A percentile compares a stretch with the other conserved stretches of the same genome.
Evolutionary conservation across 35 echinoderm and acorn worm species (phyloP).

Genomic region (Lytechinus pictus): DNA sequence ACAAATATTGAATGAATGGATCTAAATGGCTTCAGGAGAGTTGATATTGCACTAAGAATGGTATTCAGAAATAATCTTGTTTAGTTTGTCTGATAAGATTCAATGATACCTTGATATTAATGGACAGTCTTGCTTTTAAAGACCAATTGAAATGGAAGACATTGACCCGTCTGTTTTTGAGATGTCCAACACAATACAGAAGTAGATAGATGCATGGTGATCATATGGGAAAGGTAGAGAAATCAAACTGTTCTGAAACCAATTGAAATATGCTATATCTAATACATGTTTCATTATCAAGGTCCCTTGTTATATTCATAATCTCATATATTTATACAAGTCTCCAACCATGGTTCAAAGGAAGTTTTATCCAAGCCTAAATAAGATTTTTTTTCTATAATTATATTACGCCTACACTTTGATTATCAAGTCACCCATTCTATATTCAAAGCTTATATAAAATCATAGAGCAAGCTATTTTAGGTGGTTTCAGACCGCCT

Average conservation of each 20-base stretch:
- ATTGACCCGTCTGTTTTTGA: neutral
- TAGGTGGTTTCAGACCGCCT: too few species aligned
- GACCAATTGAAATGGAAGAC: neutral
- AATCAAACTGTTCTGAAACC: neutral
- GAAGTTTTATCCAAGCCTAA: neutral
- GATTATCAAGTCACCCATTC: too few species aligned
- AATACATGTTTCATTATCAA: neutral
- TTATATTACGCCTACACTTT: neutral
- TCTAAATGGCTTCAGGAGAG: neutral
- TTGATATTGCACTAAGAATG: neutral
- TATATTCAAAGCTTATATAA: neutral
- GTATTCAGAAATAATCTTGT: neutral
- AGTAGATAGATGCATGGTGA: neutral
- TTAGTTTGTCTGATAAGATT: neutral
- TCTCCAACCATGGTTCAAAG: neutral
- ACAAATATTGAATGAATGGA: neutral
- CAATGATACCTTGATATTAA: neutral
- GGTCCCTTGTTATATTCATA: neutral
- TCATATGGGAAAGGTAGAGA: neutral
- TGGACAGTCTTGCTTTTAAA: neutral
- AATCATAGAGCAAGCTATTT: neutral
- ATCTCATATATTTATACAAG: too few species aligned
- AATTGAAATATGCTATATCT: neutral
- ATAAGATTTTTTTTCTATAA: neutral
- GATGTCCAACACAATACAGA: neutral